Conservation (phyloP, 2,888 invertebrate genomes). For the Exephanes ischioxanthus region DNA sequence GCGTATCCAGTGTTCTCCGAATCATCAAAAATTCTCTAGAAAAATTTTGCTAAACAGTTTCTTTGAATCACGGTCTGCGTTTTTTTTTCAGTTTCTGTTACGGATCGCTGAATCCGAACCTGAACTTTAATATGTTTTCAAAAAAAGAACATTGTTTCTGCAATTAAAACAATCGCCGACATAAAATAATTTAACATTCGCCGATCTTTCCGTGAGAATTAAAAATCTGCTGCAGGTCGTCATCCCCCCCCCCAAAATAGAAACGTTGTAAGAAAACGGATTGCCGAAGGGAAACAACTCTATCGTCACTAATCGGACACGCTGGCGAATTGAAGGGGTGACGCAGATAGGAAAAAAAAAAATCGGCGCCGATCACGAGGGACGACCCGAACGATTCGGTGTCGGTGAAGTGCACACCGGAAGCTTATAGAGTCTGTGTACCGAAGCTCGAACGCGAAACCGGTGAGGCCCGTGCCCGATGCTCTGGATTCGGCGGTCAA, state of each 20-base stretch:
- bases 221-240: not conserved
- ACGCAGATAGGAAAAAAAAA: slow-evolving; percentile 53
- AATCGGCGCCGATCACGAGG: slow-evolving; percentile 55
- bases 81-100: too few species aligned
- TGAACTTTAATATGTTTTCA: too few species aligned
- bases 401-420: slow-evolving; percentile 51
- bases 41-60: too few species aligned
- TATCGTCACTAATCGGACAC: slow-evolving; percentile 51
- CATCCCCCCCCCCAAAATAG: not conserved
- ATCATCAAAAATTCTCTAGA: too few species aligned
- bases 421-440: slow-evolving; percentile 20
- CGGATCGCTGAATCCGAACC: too few species aligned
- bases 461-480: slow-evolving; percentile 80
- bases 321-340: slow-evolving; percentile 34
- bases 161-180: too few species aligned
- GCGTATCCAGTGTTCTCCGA: too few species aligned
- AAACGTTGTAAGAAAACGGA: slow-evolving; percentile 6
- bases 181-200: not conserved
- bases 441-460: slow-evolving; percentile 63
- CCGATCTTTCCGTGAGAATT: not conserved
- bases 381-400: slow-evolving; percentile 31
- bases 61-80: too few species aligned
- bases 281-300: slow-evolving; percentile 42
- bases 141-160: not conserved
- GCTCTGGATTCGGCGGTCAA: slow-evolving; percentile 68